Base-by-base conservation (phyloP, 2,797 vertebrate genomes). In the Rhynchonycteris naso region DNA sequence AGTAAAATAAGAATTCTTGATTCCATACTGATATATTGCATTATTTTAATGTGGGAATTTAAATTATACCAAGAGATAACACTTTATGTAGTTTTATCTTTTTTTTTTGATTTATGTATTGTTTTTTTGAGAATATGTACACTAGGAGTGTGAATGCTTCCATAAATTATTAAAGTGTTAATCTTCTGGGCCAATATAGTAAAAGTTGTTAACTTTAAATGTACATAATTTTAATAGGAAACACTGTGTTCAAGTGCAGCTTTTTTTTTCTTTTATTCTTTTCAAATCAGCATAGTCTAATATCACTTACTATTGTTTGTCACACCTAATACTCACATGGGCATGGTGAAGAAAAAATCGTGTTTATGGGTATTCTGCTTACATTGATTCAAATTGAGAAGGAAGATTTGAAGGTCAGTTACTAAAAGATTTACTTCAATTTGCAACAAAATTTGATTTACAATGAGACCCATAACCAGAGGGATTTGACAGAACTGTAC, bases 401-500 rank as follows among this genome's bases (percentile, higher is more conserved):
- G 89, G 43, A 80, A 0, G 72, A 75, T 88, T 61, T 95, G 71
- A 89, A 93, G 88, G 43, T 82, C 58, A 81, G n/a, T 61, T 75
- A 56, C 38, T 90, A 94, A 96, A 90, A 84, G 63, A 91, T 84
- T 90, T 90, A 90, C 26, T 84, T 85, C 61, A 81, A 30, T 90
- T 92, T 92, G 1, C 52, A 95, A 28, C 52, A 61, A 92, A 92
- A 76, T 79, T 35, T 85, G 56, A 93, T 63, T 72, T 92, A 68
- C n/a, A 95, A 19, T 84, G 66, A 72, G 15, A 80, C 28, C 61
- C 4, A 63, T 59, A 90, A 75, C 18, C 30, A 90, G 47, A 89
- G 28, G 91, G 63, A 81, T 90, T 81, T 90, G 68, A 72, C 35
- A 86, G 28, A 84, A 68, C n/a, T 71, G 1, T 50, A 71, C 61